Evolutionary conservation across 2,797 vertebrate genomes (phyloP), one percentile per base, ranked within the genome.

Genomic region (Halcyon leucocephala): DNA sequence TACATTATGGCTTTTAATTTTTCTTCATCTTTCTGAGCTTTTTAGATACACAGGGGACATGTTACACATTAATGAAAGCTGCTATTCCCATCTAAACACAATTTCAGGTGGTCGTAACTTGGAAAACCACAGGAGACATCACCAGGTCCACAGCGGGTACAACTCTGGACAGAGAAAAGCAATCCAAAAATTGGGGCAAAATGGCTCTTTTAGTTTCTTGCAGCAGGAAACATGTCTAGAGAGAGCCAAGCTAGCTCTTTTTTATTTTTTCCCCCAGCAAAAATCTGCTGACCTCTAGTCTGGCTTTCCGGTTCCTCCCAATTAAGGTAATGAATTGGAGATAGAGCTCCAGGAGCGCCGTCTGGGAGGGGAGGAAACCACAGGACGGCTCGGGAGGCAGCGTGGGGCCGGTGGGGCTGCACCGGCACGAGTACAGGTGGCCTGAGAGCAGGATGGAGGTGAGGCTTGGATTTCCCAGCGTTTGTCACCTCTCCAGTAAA

Each of bases 1-100:
- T 93, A 93, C 90, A 78, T 95, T 90, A 95, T 48, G 61, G 78
- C 70, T 95, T 97, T 94, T 94, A 95, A 97, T 97, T 97, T 97
- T 95, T 94, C 86, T 90, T 80, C 33, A 2, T 81, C 88, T 97
- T 95, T 94, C 95, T 54, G 95, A 90, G 91, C 42, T 29, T 95
- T 95, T 84, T 91, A 64, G 71, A 86, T 83, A 90, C 94, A 82
- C 93, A 42, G 37, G 95, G 93, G 93, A 95, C 12, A 2, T 51
- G 94, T 95, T 96, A 91, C 64, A 74, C 71, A 22, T 85, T 93
- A 97, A 95, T 95, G 95, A 97, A 93, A 97, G 86, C 90, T 90
- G 91, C 92, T 93, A 65, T 94, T 96, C 91, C 94, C 95, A 87
- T 96, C 93, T 86, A 86, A 96, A 95, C 88, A 82, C 90, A 88